phyloP scores from a whole-genome alignment of 2,113 vertebrate species.

The Ameiurus melas region DNA sequence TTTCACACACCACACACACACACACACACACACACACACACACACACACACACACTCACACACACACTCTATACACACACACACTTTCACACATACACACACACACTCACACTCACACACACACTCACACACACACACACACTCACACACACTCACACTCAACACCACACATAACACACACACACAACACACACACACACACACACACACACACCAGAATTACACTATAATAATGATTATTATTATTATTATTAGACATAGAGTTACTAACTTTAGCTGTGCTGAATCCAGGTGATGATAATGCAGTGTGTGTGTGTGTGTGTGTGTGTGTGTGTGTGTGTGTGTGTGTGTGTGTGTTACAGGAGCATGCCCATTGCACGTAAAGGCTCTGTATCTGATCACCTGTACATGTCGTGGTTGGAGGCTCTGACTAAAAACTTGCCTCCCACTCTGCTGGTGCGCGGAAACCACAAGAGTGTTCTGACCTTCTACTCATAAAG shows the following conservation, averaged over 20 bases:
- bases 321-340: slow-evolving; percentile 30
- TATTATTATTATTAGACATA: neutral
- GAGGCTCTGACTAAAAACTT: slow-evolving; percentile 92
- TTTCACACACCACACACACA: too few relatives aligned
- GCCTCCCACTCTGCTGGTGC: slow-evolving; percentile 87
- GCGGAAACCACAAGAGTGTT: slow-evolving; percentile 98
- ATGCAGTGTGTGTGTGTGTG: slow-evolving; percentile 9
- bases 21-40: too few relatives aligned
- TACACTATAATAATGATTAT: neutral
- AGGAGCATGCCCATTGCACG: slow-evolving; percentile 97
- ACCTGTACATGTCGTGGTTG: slow-evolving; percentile 96
- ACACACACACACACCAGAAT: neutral
- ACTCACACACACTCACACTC: too few relatives aligned
- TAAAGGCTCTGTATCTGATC: slow-evolving; percentile 89
- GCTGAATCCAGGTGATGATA: neutral
- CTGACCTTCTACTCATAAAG: slow-evolving; percentile 96
- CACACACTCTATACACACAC: too few relatives aligned
- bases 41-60: too few relatives aligned
- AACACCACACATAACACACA: too few relatives aligned
- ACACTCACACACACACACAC: too few relatives aligned
- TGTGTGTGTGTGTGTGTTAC: slow-evolving; percentile 53
- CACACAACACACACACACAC: too few relatives aligned
- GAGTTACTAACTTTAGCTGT: neutral
- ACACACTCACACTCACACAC: too few relatives aligned
- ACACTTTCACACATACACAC: too few relatives aligned